A percentile compares a stretch with the other conserved stretches of the same genome.
phyloP scores from a whole-genome alignment of 1,140 invertebrate species.

The Euwallacea fornicatus region DNA sequence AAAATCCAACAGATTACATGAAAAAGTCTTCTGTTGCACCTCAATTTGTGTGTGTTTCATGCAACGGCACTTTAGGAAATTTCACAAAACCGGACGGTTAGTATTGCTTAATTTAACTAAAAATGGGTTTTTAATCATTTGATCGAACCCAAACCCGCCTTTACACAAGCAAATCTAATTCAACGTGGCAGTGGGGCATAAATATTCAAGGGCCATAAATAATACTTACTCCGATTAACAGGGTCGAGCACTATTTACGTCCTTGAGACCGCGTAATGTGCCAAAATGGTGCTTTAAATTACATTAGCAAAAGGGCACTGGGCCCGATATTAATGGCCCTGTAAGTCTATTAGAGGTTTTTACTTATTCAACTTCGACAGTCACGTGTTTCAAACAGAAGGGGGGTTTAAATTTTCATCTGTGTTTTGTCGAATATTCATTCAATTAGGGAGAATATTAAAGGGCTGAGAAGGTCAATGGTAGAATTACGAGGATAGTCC shows the following conservation, averaged over 20 bases:
- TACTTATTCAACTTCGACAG: slow-evolving; percentile 19
- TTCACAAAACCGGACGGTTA: too few species aligned
- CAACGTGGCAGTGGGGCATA: slow-evolving; percentile 10
- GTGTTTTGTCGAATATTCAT: slow-evolving; percentile 6
- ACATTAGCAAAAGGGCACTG: slow-evolving; percentile 29
- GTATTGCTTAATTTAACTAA: too few species aligned
- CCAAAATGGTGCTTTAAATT: slow-evolving; percentile 38
- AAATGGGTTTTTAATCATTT: too few species aligned
- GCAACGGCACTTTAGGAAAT: too few species aligned
- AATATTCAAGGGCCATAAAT: slow-evolving; percentile 31
- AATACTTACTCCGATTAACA: slow-evolving; percentile 35
- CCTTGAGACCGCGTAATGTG: slow-evolving; percentile 38
- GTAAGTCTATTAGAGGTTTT: slow-evolving; percentile 39
- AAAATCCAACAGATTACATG: too few species aligned
- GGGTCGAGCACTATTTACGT: slow-evolving; percentile 34
- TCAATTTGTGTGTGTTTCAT: too few species aligned
- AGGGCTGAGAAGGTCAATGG: background rate
- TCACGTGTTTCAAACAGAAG: slow-evolving; percentile 20
- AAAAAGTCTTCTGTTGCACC: too few species aligned
- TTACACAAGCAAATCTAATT: slow-evolving; percentile 16
- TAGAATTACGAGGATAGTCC: too few species aligned
- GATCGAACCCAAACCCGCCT: background rate
- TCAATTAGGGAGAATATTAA: background rate
- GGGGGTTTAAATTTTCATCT: slow-evolving; percentile 3
- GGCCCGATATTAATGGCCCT: slow-evolving; percentile 30